phyloP scores from a whole-genome alignment of 2,888 invertebrate genomes.

The Silvanus unidentatus region DNA sequence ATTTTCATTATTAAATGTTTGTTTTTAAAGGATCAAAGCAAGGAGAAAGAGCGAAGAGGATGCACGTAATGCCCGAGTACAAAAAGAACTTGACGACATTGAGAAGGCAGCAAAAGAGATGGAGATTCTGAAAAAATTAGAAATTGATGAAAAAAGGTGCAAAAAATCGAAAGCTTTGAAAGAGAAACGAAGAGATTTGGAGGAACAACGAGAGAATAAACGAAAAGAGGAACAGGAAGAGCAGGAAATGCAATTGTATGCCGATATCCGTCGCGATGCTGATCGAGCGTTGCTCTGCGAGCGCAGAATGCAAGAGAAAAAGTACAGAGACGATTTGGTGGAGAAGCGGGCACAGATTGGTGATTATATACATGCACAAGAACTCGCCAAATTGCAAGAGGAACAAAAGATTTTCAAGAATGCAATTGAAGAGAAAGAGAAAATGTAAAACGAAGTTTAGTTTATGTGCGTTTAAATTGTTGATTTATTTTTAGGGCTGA shows the following conservation, averaged over 20 bases:
- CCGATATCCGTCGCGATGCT: no score
- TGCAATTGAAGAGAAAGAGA: constrained; percentile 48
- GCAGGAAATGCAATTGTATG: constrained; percentile 38
- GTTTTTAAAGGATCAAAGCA: constrained; percentile 17
- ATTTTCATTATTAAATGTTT: constrained; percentile 11
- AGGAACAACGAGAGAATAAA: constrained; percentile 38
- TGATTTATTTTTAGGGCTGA: constrained; percentile 13
- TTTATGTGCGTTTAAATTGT: not conserved
- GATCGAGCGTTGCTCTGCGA: no score
- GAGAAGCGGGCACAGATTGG: constrained; percentile 21
- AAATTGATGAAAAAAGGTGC: constrained; percentile 29
- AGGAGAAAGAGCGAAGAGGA: constrained; percentile 12
- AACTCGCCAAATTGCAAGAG: constrained; percentile 21
- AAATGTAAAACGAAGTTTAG: constrained; percentile 37
- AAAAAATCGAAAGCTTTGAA: constrained; percentile 3
- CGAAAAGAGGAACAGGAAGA: constrained; percentile 41
- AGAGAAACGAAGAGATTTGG: constrained; percentile 14
- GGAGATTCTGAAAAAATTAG: constrained; percentile 39
- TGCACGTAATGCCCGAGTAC: constrained; percentile 21
- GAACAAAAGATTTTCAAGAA: constrained; percentile 45
- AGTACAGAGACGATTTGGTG: constrained; percentile 26
- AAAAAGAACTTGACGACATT: constrained; percentile 38
- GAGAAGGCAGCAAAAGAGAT: constrained; percentile 38
- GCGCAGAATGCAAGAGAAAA: constrained; percentile 41
- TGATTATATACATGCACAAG: constrained; percentile 24